Evolutionary conservation across 2,888 invertebrate species (phyloP).

Genomic region (Aethes cnicana): DNA sequence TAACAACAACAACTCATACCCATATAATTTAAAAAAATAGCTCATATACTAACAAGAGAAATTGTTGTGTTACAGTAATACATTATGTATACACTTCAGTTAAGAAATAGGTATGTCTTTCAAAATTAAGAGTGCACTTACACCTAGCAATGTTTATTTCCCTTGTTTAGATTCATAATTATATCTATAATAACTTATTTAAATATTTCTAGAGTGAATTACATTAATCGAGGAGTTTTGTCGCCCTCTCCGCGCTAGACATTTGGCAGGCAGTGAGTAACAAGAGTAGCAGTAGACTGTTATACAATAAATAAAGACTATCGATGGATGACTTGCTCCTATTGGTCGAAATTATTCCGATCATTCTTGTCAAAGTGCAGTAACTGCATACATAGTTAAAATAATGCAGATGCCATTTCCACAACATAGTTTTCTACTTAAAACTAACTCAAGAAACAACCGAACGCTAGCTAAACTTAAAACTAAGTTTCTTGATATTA

Average conservation of each 20-base stretch:
- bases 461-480: neutral
- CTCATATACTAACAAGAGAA: conserved; percentile 11
- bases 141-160: conserved; percentile 44
- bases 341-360: no score
- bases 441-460: conserved; percentile 17
- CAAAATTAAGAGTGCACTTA: conserved; percentile 45
- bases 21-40: conserved; percentile 7
- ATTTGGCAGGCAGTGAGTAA: conserved; percentile 45
- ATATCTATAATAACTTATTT: conserved; percentile 52
- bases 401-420: conserved; percentile 35
- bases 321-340: conserved; percentile 4
- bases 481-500: no score
- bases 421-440: conserved; percentile 35
- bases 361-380: neutral
- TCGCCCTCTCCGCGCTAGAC: conserved; percentile 32
- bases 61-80: conserved; percentile 5
- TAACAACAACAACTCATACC: conserved; percentile 6
- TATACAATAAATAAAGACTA: conserved; percentile 38
- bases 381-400: neutral
- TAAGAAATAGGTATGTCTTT: conserved; percentile 6
- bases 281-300: conserved; percentile 37
- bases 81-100: neutral
- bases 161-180: conserved; percentile 59
- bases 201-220: conserved; percentile 39
- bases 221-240: conserved; percentile 23